Base-by-base conservation (phyloP, 2,797 vertebrate species). In the Nannoperca australis region DNA sequence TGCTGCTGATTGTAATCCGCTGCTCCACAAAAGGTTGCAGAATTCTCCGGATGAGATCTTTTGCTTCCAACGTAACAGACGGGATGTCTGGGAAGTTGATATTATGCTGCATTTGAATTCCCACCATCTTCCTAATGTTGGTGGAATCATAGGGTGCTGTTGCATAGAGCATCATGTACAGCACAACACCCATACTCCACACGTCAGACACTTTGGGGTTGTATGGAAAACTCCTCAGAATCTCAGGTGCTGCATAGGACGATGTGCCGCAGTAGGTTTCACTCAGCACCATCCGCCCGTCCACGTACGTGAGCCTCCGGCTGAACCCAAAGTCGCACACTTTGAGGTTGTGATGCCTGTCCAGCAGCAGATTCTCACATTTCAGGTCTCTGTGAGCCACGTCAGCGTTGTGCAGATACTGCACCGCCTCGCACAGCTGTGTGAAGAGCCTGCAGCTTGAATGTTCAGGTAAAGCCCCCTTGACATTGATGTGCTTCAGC, bases 251-350 rank as follows among this genome's bases (percentile, higher is more conserved):
- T 24, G 50, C 32, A 1, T 87, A 85, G 2, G 11, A 24, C 0
- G 0, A 20, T 17, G 74, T 85, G 34, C 86, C 78, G 11, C 86
- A 88, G 75, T 55, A 82, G 14, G 78, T 81, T 24, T 53, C 3
- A 45, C 86, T 85, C 9, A 76, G 55, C 22, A 63, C 36, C 1
- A 74, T 5, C 13, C 18, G 65, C 10, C 64, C 36, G 1, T 68
- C 49, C 3, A 1, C 17, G 0, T 81, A 83, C 1, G 15, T 64
- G 4, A 85, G 22, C 7, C 7, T 65, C 74, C 70, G 73, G 64
- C 85, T 85, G 63, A 87, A 58, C 11, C 79, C 66, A 2, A 87
- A 85, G 73, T 87, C 85, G n/a, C 82, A 82, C 67, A 83, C 70
- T 75, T 83, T 85, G n/a, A 87, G 51, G 63, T 83, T 70, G 13